Conservation (phyloP, 1,140 invertebrate genomes). For the Phortica variegata region DNA sequence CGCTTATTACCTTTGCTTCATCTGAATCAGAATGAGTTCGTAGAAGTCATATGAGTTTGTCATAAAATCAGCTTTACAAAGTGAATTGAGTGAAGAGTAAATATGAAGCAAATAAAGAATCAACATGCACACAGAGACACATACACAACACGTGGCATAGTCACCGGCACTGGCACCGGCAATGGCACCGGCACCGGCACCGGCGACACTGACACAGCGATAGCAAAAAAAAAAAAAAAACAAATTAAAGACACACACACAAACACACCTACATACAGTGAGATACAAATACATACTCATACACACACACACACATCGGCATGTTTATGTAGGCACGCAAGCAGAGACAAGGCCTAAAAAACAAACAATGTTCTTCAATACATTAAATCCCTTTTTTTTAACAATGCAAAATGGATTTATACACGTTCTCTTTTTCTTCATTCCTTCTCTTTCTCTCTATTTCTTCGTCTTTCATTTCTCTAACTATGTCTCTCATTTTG, state of each 20-base stretch:
- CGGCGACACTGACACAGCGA: too few species aligned
- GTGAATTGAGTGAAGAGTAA: conserved; percentile 49
- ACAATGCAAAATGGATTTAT: not conserved
- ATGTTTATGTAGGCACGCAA: conserved; percentile 14
- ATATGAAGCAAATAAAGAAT: conserved; percentile 52
- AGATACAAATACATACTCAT: too few species aligned
- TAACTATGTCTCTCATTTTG: too few species aligned
- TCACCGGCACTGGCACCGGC: too few species aligned
- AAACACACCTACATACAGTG: too few species aligned
- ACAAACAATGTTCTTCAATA: not conserved
- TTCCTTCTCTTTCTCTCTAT: not conserved
- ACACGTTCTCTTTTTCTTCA: conserved; percentile 1
- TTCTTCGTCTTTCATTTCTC: conserved; percentile 27
- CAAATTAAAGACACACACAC: too few species aligned
- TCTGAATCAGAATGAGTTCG: too few species aligned
- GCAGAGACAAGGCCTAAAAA: not conserved
- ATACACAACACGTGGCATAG: not conserved
- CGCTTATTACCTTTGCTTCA: conserved; percentile 6
- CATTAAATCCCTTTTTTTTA: conserved; percentile 6
- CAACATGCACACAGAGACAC: conserved; percentile 26
- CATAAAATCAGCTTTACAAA: conserved; percentile 51
- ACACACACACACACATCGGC: conserved; percentile 3
- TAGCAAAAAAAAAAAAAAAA: too few species aligned
- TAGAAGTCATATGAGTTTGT: conserved; percentile 24
- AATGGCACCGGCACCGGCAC: too few species aligned